Conservation (phyloP, 1,140 invertebrate genomes). For the Ceratitis capitata region DNA sequence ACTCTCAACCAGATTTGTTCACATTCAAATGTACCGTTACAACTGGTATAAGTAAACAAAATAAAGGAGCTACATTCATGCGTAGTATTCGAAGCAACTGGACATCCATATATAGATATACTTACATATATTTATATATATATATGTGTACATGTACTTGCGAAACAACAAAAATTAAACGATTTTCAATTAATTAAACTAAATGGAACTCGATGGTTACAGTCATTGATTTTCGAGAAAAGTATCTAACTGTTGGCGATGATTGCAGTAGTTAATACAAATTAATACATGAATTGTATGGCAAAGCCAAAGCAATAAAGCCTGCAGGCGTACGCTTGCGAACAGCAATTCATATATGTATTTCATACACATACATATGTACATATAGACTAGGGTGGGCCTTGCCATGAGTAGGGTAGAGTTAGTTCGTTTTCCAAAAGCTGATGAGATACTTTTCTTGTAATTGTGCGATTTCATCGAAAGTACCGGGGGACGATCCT, state of each 20-base stretch:
- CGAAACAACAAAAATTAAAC: conserved; percentile 21
- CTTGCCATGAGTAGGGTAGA: background rate
- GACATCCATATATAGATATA: too few relatives aligned
- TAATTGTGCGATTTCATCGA: too few relatives aligned
- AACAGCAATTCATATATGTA: background rate
- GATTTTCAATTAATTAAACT: conserved; percentile 37
- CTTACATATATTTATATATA: too few relatives aligned
- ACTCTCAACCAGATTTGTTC: background rate
- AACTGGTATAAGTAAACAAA: background rate
- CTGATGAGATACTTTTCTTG: too few relatives aligned
- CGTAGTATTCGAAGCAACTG: too few relatives aligned
- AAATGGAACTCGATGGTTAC: conserved; percentile 30
- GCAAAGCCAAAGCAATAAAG: background rate
- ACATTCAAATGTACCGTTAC: background rate
- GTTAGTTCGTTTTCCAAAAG: too few relatives aligned
- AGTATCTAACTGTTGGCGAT: conserved; percentile 14
- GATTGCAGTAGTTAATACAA: conserved; percentile 6
- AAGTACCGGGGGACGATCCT: too few relatives aligned
- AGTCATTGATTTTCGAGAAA: conserved; percentile 27
- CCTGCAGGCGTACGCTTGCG: background rate
- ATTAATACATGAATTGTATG: conserved; percentile 32
- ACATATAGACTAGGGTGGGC: background rate
- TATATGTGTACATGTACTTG: background rate
- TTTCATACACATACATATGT: background rate
- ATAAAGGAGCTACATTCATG: background rate